Percentiles rank a stretch among this genome's conserved stretches.
Evolutionary conservation across 1,140 invertebrate genomes (phyloP).

Genomic region (Orchestia grillus): DNA sequence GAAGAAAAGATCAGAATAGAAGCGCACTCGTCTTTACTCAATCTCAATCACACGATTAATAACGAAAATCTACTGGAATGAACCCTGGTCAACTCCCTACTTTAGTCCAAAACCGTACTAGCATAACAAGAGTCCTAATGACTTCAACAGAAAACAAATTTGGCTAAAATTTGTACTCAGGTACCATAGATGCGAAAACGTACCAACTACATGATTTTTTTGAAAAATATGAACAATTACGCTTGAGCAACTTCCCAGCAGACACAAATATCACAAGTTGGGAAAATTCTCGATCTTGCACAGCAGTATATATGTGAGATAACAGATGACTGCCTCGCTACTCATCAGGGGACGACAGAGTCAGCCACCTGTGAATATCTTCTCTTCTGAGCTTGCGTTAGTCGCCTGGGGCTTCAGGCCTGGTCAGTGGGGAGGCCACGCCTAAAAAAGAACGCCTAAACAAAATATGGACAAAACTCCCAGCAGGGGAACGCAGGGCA

Average conservation of each 20-base stretch:
- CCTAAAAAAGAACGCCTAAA: too few species aligned
- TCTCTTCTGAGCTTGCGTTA: too few species aligned
- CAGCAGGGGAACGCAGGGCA: too few species aligned
- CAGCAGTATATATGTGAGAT: not conserved
- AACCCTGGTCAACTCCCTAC: not conserved
- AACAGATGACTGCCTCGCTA: not conserved
- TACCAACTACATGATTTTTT: not conserved
- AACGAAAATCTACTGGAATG: not conserved
- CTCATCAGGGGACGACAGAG: not conserved
- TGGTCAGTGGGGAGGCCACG: too few species aligned
- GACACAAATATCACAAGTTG: not conserved
- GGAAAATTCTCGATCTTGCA: not conserved
- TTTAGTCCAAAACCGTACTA: not conserved
- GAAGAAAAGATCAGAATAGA: not conserved
- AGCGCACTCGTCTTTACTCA: not conserved
- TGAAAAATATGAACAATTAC: not conserved
- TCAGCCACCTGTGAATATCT: not conserved
- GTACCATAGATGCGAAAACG: not conserved
- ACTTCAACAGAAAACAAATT: not conserved
- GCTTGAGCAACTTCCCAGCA: not conserved
- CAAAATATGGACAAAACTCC: too few species aligned
- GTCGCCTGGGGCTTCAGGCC: too few species aligned
- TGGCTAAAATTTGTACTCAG: not conserved
- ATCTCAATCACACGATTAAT: not conserved
- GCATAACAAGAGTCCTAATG: not conserved